A percentile compares a stretch with the other conserved stretches of the same genome.
Evolutionary conservation across 2,113 vertebrate species (phyloP).

Genomic region (Crotalus viridis): DNA sequence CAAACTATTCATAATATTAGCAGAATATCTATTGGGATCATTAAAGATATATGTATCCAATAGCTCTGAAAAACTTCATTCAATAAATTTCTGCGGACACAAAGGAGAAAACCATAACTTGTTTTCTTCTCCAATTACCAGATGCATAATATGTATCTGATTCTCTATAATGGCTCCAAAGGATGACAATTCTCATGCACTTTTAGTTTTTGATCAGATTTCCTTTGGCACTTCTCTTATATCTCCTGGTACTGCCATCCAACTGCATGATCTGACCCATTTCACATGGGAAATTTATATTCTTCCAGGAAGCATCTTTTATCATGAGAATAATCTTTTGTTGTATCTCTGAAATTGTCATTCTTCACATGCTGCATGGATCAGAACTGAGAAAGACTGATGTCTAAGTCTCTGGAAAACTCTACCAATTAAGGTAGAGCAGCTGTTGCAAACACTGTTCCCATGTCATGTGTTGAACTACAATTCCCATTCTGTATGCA

Average conservation of each 20-base stretch:
- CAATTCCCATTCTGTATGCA: not conserved
- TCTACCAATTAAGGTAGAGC: not conserved
- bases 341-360: not conserved
- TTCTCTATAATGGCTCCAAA: not conserved
- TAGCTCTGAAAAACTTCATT: not conserved
- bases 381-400: not conserved
- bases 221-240: not conserved
- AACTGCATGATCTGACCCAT: not conserved
- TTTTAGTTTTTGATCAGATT: not conserved
- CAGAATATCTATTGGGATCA: not conserved
- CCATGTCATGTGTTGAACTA: not conserved
- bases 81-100: not conserved
- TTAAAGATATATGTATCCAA: not conserved
- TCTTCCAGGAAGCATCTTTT: not conserved
- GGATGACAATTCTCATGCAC: not conserved
- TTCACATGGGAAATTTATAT: not conserved
- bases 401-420: not conserved
- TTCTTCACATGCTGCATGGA: not conserved
- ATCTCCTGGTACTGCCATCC: not conserved
- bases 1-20: not conserved
- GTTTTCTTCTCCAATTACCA: not conserved
- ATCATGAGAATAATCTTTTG: not conserved
- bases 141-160: not conserved
- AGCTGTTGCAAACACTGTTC: not conserved
- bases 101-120: not conserved